Percentiles rank a stretch among this genome's conserved stretches.
Evolutionary conservation across 2,797 vertebrate species (phyloP).

Genomic region (Potorous gilbertii): DNA sequence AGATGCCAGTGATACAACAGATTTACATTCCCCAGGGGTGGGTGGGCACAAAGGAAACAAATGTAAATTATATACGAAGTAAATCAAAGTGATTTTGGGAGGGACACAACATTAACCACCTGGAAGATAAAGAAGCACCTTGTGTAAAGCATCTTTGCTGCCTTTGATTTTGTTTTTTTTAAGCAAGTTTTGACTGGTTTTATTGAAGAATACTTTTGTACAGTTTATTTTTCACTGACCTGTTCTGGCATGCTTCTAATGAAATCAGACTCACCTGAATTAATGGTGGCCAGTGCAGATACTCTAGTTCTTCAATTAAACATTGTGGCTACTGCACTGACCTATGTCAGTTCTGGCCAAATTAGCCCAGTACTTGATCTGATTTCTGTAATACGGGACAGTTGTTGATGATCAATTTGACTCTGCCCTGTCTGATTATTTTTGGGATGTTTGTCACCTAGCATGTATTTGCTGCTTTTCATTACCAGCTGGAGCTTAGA

Average conservation of each 20-base stretch:
- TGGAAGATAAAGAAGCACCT: background rate
- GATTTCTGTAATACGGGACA: background rate
- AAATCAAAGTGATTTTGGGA: background rate
- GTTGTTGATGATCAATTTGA: background rate
- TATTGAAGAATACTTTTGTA: background rate
- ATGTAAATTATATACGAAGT: background rate
- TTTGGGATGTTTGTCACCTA: background rate
- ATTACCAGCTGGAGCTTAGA: background rate
- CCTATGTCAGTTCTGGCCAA: background rate
- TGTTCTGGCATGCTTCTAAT: background rate
- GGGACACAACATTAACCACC: background rate
- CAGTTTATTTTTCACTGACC: background rate
- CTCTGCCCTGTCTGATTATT: background rate
- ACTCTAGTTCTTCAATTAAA: background rate
- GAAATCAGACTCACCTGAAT: background rate
- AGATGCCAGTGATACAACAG: background rate
- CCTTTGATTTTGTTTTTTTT: background rate
- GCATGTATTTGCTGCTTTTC: background rate
- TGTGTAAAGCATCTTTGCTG: background rate
- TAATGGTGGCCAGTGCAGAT: background rate
- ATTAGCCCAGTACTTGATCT: background rate
- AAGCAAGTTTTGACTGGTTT: background rate
- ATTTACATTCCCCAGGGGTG: background rate
- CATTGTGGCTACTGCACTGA: background rate
- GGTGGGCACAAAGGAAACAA: background rate